Conservation (phyloP, 2,113 vertebrate species). For the Strigops habroptila region DNA sequence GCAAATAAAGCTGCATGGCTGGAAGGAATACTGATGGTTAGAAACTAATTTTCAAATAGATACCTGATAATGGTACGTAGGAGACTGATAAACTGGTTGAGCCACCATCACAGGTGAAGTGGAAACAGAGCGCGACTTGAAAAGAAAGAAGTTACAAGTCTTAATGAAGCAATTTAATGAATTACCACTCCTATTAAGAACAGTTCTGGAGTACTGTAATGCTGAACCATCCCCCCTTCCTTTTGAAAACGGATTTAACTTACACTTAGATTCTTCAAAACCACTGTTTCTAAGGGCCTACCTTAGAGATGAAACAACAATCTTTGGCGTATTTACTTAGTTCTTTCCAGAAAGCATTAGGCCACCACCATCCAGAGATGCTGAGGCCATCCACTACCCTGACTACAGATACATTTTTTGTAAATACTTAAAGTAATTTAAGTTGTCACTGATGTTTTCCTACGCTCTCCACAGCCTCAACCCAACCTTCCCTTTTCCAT, state of each 20-base stretch:
- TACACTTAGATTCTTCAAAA: neutral
- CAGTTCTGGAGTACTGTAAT: neutral
- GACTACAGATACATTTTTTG: too few species aligned
- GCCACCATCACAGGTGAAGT: constrained; percentile 74
- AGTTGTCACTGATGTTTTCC: neutral
- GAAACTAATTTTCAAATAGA: neutral
- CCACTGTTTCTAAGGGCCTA: neutral
- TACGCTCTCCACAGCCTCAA: neutral
- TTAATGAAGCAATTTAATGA: neutral
- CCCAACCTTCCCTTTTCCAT: neutral
- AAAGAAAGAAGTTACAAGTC: neutral
- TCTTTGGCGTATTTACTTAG: neutral
- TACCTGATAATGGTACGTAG: constrained; percentile 79
- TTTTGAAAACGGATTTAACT: neutral
- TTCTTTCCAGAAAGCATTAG: neutral
- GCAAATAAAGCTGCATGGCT: neutral
- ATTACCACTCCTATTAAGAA: neutral
- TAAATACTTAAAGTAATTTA: neutral
- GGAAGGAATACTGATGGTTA: neutral
- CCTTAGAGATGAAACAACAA: neutral
- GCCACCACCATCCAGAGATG: neutral
- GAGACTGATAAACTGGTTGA: constrained; percentile 75
- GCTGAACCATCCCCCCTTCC: neutral
- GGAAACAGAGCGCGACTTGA: constrained; percentile 69
- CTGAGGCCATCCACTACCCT: too few species aligned